These are phyloP conservation scores for Hydrolagus affinis DNA, from an alignment of 2,113 vertebrate genomes.

Conservation along the genomic window DNA sequence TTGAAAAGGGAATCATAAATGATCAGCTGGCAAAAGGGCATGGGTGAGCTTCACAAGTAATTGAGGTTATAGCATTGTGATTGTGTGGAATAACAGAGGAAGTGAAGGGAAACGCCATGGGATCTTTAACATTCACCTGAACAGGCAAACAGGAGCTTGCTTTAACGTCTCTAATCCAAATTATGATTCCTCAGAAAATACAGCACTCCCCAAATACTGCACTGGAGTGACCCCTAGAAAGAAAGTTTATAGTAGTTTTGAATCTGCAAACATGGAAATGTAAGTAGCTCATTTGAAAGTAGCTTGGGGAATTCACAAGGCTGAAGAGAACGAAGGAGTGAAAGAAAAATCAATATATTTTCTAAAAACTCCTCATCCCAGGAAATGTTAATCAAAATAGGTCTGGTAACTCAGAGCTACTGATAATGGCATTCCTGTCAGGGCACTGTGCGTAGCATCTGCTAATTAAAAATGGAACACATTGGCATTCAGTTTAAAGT, in stretches of 20 bases:
- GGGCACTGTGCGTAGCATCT: background rate
- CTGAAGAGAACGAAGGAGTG: background rate
- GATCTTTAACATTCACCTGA: background rate
- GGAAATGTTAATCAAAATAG: background rate
- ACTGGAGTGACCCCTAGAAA: background rate
- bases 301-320: background rate
- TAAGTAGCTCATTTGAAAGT: background rate
- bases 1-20: too few relatives aligned
- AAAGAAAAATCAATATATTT: background rate
- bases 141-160: background rate
- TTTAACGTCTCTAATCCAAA: background rate
- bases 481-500: background rate
- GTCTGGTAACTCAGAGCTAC: background rate
- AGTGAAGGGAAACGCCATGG: background rate
- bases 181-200: background rate
- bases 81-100: background rate
- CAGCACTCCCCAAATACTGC: too few relatives aligned
- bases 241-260: background rate
- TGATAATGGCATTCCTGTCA: background rate
- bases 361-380: background rate
- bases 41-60: background rate
- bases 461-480: background rate
- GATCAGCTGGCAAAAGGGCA: background rate
- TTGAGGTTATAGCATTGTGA: background rate
- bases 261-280: background rate